Evolutionary conservation across 23 tunicate genomes (phyloP).

Genomic region (Aplidium turbinatum): DNA sequence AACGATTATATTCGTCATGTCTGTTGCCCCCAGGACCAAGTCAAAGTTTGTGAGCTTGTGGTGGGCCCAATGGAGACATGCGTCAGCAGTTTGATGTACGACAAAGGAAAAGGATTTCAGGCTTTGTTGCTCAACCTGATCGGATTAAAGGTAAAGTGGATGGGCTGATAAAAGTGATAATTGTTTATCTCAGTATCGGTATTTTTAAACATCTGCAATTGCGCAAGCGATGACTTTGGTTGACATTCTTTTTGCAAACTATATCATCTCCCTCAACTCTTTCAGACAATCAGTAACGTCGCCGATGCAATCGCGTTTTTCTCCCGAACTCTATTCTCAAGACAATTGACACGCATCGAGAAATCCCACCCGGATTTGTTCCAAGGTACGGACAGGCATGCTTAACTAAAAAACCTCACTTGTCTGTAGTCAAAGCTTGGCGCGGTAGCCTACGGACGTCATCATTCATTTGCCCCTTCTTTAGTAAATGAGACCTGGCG

Average conservation of each 20-base stretch:
- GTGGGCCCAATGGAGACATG: constrained; percentile 80
- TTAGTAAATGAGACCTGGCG: no score
- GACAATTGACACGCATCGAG: constrained; percentile 9
- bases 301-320: constrained; percentile 37
- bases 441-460: no score
- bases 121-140: constrained; percentile 63
- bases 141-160: constrained; percentile 61
- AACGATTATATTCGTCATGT: no score
- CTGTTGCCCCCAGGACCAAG: constrained; percentile 33
- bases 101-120: constrained; percentile 71
- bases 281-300: constrained; percentile 36
- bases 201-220: no score
- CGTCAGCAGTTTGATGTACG: constrained; percentile 84
- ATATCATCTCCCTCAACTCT: no score
- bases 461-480: no score
- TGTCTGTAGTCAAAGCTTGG: constrained; percentile 62
- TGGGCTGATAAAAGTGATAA: no score
- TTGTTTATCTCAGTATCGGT: no score
- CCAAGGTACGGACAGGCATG: constrained; percentile 3
- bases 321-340: constrained; percentile 30
- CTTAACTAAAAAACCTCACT: constrained; percentile 46
- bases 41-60: constrained; percentile 44
- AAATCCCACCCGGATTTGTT: neutral
- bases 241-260: no score
- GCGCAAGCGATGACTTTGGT: no score